A percentile compares a stretch with the other conserved stretches of the same genome.
Conservation (phyloP, 2,797 vertebrate species). For the Hyperoplus immaculatus region DNA sequence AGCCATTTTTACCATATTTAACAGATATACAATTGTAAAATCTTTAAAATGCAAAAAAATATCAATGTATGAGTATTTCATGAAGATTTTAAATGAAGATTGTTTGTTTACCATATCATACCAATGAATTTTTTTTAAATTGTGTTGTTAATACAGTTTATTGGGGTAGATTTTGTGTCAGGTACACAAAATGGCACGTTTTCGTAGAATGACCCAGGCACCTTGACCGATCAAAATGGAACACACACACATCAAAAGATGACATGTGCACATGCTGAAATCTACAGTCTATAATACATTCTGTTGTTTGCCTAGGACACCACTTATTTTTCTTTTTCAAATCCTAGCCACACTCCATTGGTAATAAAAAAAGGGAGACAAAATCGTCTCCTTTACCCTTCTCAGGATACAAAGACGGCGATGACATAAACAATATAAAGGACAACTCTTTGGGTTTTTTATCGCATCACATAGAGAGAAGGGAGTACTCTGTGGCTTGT, state of each 20-base stretch:
- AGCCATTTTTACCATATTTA: too few relatives aligned
- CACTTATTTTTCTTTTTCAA: constrained; percentile 1
- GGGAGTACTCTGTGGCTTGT: constrained; percentile 58
- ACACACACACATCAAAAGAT: constrained; percentile 31
- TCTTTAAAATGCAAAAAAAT: too few relatives aligned
- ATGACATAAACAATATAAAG: constrained; percentile 68
- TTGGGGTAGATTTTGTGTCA: too few relatives aligned
- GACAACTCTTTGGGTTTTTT: constrained; percentile 66
- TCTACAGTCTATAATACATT: constrained; percentile 10
- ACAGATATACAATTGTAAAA: too few relatives aligned
- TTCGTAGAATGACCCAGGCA: constrained; percentile 4
- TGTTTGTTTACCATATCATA: too few relatives aligned
- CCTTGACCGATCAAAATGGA: constrained; percentile 6
- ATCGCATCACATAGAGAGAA: constrained; percentile 72
- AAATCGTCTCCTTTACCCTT: constrained; percentile 48
- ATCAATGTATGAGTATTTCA: too few relatives aligned
- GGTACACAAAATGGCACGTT: too few relatives aligned
- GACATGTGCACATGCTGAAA: constrained; percentile 5
- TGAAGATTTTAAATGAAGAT: too few relatives aligned
- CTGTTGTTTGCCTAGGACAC: constrained; percentile 11
- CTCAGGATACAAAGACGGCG: constrained; percentile 50
- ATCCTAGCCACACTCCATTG: constrained; percentile 13
- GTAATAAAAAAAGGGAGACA: constrained; percentile 40
- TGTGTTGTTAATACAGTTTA: too few relatives aligned
- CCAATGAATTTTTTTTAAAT: too few relatives aligned